These are phyloP conservation scores for Chymomyza costata DNA, from an alignment of 1,140 invertebrate genomes.

Conservation along the genomic window DNA sequence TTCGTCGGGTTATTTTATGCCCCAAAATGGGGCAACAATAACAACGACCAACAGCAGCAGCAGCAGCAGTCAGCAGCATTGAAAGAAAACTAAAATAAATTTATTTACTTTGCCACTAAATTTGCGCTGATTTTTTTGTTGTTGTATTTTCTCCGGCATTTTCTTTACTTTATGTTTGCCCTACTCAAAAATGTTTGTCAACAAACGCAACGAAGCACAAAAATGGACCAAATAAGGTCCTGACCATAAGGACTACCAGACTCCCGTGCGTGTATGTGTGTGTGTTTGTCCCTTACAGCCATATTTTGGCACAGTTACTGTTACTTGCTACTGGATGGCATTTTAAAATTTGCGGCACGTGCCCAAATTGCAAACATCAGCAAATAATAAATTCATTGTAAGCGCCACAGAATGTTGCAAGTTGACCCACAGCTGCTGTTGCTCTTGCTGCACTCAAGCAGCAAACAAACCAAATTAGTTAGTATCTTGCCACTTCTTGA, in stretches of 20 bases:
- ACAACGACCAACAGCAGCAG: neutral
- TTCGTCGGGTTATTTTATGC: slow-evolving; percentile 29
- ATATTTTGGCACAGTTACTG: slow-evolving; percentile 40
- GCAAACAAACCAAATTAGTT: slow-evolving; percentile 54
- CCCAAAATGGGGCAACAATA: slow-evolving; percentile 21
- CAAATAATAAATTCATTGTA: slow-evolving; percentile 73
- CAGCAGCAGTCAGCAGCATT: slow-evolving; percentile 4
- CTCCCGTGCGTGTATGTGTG: slow-evolving; percentile 17
- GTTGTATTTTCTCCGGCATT: slow-evolving; percentile 18
- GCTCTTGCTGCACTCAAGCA: slow-evolving; percentile 1
- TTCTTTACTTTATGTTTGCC: slow-evolving; percentile 46
- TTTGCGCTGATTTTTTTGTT: slow-evolving; percentile 60
- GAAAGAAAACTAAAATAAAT: slow-evolving; percentile 63
- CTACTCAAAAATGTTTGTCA: slow-evolving; percentile 63
- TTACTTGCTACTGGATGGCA: slow-evolving; percentile 38
- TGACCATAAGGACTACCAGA: slow-evolving; percentile 7
- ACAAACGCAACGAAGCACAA: slow-evolving; percentile 63
- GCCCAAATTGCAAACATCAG: slow-evolving; percentile 73
- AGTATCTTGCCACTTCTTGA: slow-evolving; percentile 1
- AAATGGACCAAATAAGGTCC: slow-evolving; percentile 37
- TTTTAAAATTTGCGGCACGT: slow-evolving; percentile 73
- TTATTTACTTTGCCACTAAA: slow-evolving; percentile 72
- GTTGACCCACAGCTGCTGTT: neutral
- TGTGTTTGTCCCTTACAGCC: slow-evolving; percentile 29
- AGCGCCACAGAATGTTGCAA: slow-evolving; percentile 26